A percentile compares a stretch with the other conserved stretches of the same genome.
Evolutionary conservation across 2,797 vertebrate genomes (phyloP).

Genomic region (Graptemys geographica): DNA sequence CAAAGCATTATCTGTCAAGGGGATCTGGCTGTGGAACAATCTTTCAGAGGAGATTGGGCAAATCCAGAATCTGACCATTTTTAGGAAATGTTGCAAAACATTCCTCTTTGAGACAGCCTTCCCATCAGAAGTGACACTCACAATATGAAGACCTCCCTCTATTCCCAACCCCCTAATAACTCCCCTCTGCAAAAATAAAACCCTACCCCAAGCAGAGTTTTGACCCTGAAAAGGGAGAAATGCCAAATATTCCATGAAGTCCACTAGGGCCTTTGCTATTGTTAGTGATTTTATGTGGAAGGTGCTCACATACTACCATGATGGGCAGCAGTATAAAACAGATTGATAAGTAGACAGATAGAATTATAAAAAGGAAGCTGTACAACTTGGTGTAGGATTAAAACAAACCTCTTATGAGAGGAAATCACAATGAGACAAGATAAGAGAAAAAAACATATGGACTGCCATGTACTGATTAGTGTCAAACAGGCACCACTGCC

Average conservation of each 20-base stretch:
- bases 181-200: conserved; percentile 11
- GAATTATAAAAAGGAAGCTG: conserved; percentile 14
- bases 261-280: background rate
- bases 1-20: background rate
- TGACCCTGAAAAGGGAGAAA: background rate
- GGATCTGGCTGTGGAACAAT: background rate
- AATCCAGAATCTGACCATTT: background rate
- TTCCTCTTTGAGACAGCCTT: background rate
- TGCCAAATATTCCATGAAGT: rapidly evolving
- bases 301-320: conserved; percentile 33
- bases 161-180: conserved; percentile 34
- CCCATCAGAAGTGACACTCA: background rate
- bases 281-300: conserved; percentile 42
- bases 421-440: background rate
- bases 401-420: background rate
- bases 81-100: background rate
- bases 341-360: background rate
- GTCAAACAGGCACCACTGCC: conserved; percentile 33
- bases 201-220: background rate
- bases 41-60: background rate
- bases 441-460: background rate
- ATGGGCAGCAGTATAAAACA: conserved; percentile 37
- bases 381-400: background rate
- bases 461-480: conserved; percentile 40
- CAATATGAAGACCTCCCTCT: background rate